A percentile compares a stretch with the other conserved stretches of the same genome.
Evolutionary conservation across 2,797 vertebrate genomes (phyloP).

Genomic region (Ambastaia sidthimunki): DNA sequence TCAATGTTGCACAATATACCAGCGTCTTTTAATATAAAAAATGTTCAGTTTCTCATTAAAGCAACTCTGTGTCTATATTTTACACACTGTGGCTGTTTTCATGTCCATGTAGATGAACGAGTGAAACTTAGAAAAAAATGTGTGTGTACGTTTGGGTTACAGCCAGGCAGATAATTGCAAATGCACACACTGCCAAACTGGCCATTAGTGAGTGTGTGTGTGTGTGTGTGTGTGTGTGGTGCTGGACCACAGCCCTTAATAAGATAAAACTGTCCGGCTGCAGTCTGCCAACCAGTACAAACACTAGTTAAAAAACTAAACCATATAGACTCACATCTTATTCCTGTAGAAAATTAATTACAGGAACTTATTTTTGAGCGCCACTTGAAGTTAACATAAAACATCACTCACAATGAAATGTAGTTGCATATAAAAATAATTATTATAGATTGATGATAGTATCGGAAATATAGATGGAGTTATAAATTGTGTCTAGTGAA

Average conservation of each 20-base stretch:
- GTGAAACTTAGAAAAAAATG: constrained; percentile 42
- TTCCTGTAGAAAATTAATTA: neutral
- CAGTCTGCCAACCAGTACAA: constrained; percentile 30
- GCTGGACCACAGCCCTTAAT: constrained; percentile 20
- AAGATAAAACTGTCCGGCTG: constrained; percentile 21
- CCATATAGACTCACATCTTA: neutral
- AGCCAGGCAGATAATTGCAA: constrained; percentile 63
- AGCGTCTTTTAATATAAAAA: constrained; percentile 17
- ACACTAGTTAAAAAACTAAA: neutral
- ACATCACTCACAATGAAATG: neutral
- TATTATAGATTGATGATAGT: no score
- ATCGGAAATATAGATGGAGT: no score
- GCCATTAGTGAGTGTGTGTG: constrained; percentile 65
- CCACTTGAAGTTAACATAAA: neutral
- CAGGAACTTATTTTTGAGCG: neutral
- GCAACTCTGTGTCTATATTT: constrained; percentile 6
- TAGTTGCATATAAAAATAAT: no score
- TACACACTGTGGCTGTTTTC: constrained; percentile 21
- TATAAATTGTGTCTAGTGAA: no score
- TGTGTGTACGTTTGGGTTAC: constrained; percentile 49
- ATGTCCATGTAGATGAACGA: constrained; percentile 8
- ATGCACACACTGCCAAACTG: constrained; percentile 67
- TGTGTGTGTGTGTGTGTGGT: constrained; percentile 33
- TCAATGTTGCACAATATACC: neutral
- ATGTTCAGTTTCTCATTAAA: constrained; percentile 3